phyloP scores from a whole-genome alignment of 2,888 invertebrate species.

The Diadegma fenestrale region DNA sequence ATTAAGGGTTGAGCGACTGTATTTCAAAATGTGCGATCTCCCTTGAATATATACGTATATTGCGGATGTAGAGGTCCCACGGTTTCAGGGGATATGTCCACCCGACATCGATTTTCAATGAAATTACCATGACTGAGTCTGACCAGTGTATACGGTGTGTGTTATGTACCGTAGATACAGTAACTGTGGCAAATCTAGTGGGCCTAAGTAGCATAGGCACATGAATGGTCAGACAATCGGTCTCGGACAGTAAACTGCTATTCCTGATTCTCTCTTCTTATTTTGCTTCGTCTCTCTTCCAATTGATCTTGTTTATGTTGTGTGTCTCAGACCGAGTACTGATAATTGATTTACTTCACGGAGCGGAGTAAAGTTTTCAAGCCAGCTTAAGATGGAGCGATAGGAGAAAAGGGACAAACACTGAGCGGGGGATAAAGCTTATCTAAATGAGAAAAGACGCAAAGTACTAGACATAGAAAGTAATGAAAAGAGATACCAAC shows the following conservation, averaged over 20 bases:
- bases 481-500: neutral
- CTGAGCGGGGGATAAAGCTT: neutral
- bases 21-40: constrained; percentile 70
- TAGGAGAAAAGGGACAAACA: neutral
- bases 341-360: neutral
- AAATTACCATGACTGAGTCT: constrained; percentile 78
- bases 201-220: constrained; percentile 50
- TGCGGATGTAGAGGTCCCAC: constrained; percentile 45
- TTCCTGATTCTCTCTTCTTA: constrained; percentile 8
- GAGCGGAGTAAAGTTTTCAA: neutral
- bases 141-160: constrained; percentile 64
- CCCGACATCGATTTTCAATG: constrained; percentile 78
- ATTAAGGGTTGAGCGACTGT: constrained; percentile 36
- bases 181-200: constrained; percentile 35
- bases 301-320: neutral
- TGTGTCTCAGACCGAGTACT: neutral
- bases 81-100: constrained; percentile 53
- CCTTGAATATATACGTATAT: constrained; percentile 18
- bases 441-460: neutral
- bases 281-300: neutral
- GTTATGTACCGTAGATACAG: constrained; percentile 22
- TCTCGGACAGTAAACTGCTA: constrained; percentile 9
- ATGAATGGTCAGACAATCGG: constrained; percentile 50
- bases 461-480: neutral
- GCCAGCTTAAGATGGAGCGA: neutral